Evolutionary conservation across 2,888 invertebrate genomes (phyloP).

Genomic region (Drosophila parthenogenetica): DNA sequence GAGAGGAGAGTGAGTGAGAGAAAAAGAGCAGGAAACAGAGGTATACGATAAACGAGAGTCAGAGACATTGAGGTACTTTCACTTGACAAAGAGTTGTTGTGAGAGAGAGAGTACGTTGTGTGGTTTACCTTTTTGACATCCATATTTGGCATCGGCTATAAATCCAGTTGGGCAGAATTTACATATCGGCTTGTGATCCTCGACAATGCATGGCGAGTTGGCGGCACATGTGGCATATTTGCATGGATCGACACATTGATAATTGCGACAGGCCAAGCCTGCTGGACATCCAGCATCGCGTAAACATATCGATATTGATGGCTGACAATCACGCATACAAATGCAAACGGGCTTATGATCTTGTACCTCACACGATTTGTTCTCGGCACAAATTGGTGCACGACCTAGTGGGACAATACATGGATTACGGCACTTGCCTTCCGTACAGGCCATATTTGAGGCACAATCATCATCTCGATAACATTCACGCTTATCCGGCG

Average conservation of each 20-base stretch:
- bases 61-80: slow-evolving; percentile 65
- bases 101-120: slow-evolving; percentile 79
- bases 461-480: slow-evolving; percentile 93
- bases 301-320: slow-evolving; percentile 94
- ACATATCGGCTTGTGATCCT: slow-evolving; percentile 97
- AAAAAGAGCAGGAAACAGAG: slow-evolving; percentile 65
- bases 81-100: slow-evolving; percentile 62
- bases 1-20: slow-evolving; percentile 63
- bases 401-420: slow-evolving; percentile 88
- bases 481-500: slow-evolving; percentile 93
- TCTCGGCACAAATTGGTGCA: slow-evolving; percentile 90
- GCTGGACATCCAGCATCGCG: slow-evolving; percentile 95
- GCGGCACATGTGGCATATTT: slow-evolving; percentile 93
- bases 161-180: slow-evolving; percentile 98
- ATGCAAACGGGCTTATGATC: slow-evolving; percentile 95
- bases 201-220: slow-evolving; percentile 95
- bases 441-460: slow-evolving; percentile 93
- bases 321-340: slow-evolving; percentile 94
- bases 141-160: slow-evolving; percentile 95
- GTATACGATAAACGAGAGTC: slow-evolving; percentile 53
- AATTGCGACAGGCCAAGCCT: slow-evolving; percentile 94
- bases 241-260: slow-evolving; percentile 96
- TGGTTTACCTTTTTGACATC: slow-evolving; percentile 97
- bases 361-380: slow-evolving; percentile 94
- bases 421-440: slow-evolving; percentile 94